Evolutionary conservation across 2,797 vertebrate genomes (phyloP).

Genomic region (Sebastes steindachneri): DNA sequence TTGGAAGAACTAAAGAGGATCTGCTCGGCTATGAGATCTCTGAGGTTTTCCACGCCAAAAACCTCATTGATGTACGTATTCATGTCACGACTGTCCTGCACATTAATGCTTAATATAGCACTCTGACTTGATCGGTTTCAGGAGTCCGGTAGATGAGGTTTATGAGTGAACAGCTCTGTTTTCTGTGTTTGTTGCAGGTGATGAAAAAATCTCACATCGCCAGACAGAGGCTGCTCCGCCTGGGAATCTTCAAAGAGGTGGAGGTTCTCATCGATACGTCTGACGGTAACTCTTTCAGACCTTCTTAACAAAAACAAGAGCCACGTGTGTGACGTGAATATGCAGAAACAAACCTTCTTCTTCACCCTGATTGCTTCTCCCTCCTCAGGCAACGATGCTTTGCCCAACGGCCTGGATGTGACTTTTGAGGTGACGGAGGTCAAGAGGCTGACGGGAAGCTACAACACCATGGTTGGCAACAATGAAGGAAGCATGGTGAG

Average conservation of each 20-base stretch:
- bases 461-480: conserved; percentile 99
- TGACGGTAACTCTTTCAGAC: conserved; percentile 81
- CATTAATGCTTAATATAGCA: not conserved
- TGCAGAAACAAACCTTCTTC: not conserved
- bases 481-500: conserved; percentile 99
- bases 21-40: conserved; percentile 93
- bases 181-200: conserved; percentile 80
- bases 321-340: not conserved
- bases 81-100: too few relatives aligned
- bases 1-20: conserved; percentile 95
- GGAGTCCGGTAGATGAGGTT: not conserved
- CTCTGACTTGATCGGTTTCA: not conserved
- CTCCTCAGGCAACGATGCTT: conserved; percentile 87
- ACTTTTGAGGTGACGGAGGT: conserved; percentile 95
- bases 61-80: conserved; percentile 92
- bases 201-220: conserved; percentile 94
- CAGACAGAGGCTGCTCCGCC: conserved; percentile 90
- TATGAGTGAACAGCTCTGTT: not conserved
- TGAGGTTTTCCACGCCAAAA: conserved; percentile 93
- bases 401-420: conserved; percentile 94
- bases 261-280: conserved; percentile 95
- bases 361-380: not conserved
- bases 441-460: conserved; percentile 93
- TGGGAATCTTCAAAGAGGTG: conserved; percentile 95
- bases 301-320: too few relatives aligned